These are phyloP conservation scores for Mormyrus iriodes DNA, from an alignment of 2,113 vertebrate species.

Conservation along the genomic window DNA sequence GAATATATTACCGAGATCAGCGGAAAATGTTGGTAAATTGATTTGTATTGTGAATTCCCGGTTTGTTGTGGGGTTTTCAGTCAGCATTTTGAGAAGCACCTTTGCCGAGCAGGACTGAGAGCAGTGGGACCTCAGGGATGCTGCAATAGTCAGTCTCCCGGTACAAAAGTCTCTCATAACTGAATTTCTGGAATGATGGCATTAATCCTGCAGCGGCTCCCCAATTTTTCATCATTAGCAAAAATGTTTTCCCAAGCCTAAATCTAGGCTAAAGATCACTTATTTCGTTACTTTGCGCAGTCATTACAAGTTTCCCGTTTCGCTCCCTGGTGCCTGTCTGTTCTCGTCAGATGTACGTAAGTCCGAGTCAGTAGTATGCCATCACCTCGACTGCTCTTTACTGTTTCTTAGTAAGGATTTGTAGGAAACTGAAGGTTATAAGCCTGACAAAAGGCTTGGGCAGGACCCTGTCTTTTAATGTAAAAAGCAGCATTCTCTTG, in stretches of 20 bases:
- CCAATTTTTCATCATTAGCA: neutral
- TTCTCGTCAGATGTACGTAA: neutral
- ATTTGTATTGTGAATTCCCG: neutral
- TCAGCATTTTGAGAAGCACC: neutral
- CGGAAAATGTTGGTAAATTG: neutral
- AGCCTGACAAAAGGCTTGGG: neutral
- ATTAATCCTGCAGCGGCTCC: neutral
- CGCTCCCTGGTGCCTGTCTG: neutral
- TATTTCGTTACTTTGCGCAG: neutral
- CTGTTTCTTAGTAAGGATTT: neutral
- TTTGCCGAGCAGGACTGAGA: neutral
- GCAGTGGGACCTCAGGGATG: neutral
- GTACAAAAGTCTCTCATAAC: neutral
- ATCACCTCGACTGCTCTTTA: neutral
- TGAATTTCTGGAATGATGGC: slow-evolving; percentile 12
- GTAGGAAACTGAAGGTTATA: neutral
- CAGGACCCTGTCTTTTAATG: neutral
- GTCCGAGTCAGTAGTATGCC: neutral
- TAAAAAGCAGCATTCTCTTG: neutral
- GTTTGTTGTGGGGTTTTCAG: neutral
- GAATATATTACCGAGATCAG: neutral
- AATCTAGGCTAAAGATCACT: neutral
- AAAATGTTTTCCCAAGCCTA: neutral
- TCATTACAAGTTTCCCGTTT: neutral
- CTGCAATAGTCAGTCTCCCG: neutral